phyloP scores from a whole-genome alignment of 2,888 invertebrate species.

The Imbricaverruca yamaguchii region DNA sequence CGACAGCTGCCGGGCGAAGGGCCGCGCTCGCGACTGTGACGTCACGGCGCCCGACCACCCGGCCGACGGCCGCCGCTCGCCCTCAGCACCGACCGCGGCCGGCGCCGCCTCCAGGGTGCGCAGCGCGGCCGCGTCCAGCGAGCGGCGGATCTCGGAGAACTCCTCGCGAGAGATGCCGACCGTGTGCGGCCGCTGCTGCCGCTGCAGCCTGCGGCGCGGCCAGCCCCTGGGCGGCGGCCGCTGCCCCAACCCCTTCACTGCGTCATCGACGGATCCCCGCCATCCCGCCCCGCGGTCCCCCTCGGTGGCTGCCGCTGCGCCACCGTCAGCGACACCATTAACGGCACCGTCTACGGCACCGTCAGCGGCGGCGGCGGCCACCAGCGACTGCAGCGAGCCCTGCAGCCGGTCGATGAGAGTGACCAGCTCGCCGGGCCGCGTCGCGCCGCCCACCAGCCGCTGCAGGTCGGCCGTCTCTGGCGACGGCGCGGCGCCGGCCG shows the following conservation, averaged over 20 bases:
- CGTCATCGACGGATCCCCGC: too few species aligned
- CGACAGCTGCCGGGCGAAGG: neutral
- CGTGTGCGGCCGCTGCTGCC: constrained; percentile 14
- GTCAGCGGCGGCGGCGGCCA: neutral
- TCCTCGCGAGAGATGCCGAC: constrained; percentile 6
- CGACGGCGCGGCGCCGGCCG: constrained; percentile 23
- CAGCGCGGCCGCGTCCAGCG: neutral
- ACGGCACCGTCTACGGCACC: neutral
- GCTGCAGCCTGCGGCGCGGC: neutral
- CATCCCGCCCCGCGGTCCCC: too few species aligned
- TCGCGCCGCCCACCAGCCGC: constrained; percentile 13
- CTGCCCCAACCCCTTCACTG: too few species aligned
- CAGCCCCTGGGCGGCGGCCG: neutral
- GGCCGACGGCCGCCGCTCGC: constrained; percentile 3
- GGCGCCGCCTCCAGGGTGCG: neutral
- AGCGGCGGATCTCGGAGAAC: constrained; percentile 9
- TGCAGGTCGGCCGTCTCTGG: constrained; percentile 13
- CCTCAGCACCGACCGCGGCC: neutral
- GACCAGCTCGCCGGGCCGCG: constrained; percentile 52
- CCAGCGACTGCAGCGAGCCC: constrained; percentile 42
- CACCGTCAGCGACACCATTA: too few species aligned
- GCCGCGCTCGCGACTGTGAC: neutral
- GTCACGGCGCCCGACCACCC: neutral
- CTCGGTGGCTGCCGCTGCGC: too few species aligned
- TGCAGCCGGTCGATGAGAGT: constrained; percentile 62